These are phyloP conservation scores for Myotis planiceps DNA, from an alignment of 2,797 vertebrate genomes.

Conservation along the genomic window DNA sequence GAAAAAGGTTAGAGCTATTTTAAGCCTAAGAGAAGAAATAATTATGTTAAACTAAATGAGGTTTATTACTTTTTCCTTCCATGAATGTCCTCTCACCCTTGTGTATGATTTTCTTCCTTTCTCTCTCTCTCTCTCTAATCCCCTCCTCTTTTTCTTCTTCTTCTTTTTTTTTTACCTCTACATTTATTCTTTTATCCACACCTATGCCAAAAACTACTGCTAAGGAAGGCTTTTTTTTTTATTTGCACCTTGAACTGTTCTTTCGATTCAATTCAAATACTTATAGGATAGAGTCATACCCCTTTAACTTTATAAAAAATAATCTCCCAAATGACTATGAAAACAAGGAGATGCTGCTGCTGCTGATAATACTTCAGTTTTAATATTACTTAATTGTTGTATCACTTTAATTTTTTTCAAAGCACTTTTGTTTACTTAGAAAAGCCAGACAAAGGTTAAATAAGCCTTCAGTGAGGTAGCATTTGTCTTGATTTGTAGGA, in stretches of 20 bases:
- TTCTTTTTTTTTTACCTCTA: background rate
- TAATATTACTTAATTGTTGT: background rate
- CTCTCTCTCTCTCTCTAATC: background rate
- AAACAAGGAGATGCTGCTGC: background rate
- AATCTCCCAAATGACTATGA: background rate
- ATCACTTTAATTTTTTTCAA: background rate
- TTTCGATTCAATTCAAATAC: background rate
- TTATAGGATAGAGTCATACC: background rate
- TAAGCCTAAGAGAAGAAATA: slow-evolving; percentile 22
- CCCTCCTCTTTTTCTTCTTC: background rate
- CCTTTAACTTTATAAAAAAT: background rate
- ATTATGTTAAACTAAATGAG: slow-evolving; percentile 51
- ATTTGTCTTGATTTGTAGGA: background rate
- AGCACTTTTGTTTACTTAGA: background rate
- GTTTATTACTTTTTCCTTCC: slow-evolving; percentile 45
- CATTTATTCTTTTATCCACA: background rate
- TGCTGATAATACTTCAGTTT: background rate
- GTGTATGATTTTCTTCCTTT: background rate
- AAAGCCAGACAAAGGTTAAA: background rate
- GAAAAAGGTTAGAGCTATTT: slow-evolving; percentile 57
- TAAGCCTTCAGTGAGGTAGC: background rate
- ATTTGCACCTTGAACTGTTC: background rate
- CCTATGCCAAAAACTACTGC: background rate
- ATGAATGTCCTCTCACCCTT: background rate
- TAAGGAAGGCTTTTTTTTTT: background rate